Conservation (phyloP, 2,888 invertebrate species). For the Hemicrepidius hirtus region DNA sequence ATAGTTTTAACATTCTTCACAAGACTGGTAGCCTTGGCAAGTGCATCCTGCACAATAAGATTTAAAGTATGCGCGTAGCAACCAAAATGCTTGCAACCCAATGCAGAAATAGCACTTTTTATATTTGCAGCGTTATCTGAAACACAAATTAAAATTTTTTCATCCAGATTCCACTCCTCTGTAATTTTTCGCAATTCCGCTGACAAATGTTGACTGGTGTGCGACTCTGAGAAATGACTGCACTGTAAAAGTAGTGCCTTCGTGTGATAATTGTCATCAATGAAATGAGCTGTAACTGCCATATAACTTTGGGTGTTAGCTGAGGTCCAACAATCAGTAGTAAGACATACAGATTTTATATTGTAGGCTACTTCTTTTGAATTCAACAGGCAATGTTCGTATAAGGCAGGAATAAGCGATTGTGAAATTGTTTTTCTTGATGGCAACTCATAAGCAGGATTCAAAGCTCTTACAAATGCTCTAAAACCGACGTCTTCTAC, state of each 20-base stretch:
- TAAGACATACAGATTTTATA: conserved; percentile 45
- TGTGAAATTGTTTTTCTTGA: conserved; percentile 57
- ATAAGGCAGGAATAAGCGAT: conserved; percentile 58
- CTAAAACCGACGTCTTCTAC: conserved; percentile 32
- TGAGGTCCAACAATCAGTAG: conserved; percentile 64
- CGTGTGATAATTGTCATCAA: conserved; percentile 54
- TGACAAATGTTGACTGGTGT: conserved; percentile 56
- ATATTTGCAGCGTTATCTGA: conserved; percentile 62
- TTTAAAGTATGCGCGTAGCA: conserved; percentile 63
- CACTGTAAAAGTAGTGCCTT: conserved; percentile 56
- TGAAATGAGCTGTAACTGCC: conserved; percentile 61
- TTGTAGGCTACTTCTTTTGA: neutral
- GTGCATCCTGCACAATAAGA: conserved; percentile 58
- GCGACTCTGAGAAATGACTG: conserved; percentile 24
- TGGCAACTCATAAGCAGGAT: conserved; percentile 44
- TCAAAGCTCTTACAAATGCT: conserved; percentile 15
- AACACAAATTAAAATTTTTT: conserved; percentile 58
- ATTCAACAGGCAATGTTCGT: conserved; percentile 28
- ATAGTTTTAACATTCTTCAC: conserved; percentile 51
- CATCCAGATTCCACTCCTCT: too few species aligned
- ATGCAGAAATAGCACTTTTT: conserved; percentile 57
- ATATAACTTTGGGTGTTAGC: conserved; percentile 60
- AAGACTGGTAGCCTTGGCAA: neutral
- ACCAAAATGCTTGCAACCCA: conserved; percentile 56
- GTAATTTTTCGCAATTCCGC: conserved; percentile 41